phyloP scores from a whole-genome alignment of 2,797 vertebrate genomes.

The Adrianichthys oophorus region DNA sequence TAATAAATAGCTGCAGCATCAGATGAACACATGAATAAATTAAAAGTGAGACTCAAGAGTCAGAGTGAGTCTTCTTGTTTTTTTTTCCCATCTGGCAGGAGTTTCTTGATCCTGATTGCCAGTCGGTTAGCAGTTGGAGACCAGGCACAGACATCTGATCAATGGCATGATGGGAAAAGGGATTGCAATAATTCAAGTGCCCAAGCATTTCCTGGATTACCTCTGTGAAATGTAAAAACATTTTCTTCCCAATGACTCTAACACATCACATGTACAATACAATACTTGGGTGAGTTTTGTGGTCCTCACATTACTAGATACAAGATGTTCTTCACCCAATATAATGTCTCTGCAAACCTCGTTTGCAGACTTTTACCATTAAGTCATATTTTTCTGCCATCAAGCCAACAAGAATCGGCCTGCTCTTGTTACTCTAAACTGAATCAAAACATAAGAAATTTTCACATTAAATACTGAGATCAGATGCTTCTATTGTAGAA shows the following conservation, averaged over 20 bases:
- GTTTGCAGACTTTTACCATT: conserved; percentile 19
- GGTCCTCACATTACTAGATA: conserved; percentile 29
- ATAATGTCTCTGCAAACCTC: conserved; percentile 1
- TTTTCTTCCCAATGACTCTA: conserved; percentile 30
- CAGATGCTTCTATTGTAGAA: conserved; percentile 19
- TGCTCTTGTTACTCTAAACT: conserved; percentile 8
- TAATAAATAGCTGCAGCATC: conserved; percentile 80
- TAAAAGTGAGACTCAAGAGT: conserved; percentile 57
- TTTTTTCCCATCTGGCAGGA: conserved; percentile 30
- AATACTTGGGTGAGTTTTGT: conserved; percentile 24
- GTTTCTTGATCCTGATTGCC: conserved; percentile 21
- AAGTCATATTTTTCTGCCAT: conserved; percentile 17
- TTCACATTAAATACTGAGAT: conserved; percentile 25
- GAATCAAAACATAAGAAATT: conserved; percentile 17
- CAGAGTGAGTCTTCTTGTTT: conserved; percentile 43
- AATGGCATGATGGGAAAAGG: conserved; percentile 5
- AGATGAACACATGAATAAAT: conserved; percentile 77
- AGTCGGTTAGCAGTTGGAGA: conserved; percentile 17
- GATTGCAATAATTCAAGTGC: conserved; percentile 23
- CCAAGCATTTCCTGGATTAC: conserved; percentile 58
- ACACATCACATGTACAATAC: conserved; percentile 34
- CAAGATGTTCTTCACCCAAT: conserved; percentile 6
- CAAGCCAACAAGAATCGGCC: conserved; percentile 9
- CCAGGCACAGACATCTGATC: conserved; percentile 12
- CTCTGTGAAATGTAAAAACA: conserved; percentile 61